A percentile compares a stretch with the other conserved stretches of the same genome.
Evolutionary conservation across 1,140 invertebrate genomes (phyloP).

Genomic region (Papilio aristodemus): DNA sequence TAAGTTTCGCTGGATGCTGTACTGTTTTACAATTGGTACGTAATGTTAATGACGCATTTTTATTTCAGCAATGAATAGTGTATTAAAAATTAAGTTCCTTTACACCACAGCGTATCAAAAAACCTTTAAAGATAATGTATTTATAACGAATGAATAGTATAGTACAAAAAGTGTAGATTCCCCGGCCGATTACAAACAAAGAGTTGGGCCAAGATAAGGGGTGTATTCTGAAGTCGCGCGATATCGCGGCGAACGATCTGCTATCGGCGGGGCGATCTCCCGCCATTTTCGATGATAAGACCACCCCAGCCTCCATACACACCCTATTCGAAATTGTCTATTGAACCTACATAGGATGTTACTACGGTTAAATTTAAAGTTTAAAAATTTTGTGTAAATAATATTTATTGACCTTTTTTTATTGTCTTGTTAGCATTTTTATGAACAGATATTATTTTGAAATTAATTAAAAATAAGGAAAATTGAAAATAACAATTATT

Average conservation of each 20-base stretch:
- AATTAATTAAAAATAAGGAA: too few species aligned
- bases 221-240: conserved; percentile 30
- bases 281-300: conserved; percentile 47
- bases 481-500: too few species aligned
- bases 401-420: too few species aligned
- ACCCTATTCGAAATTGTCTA: conserved; percentile 13
- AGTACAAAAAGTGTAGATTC: conserved; percentile 35
- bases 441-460: too few species aligned
- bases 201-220: conserved; percentile 32
- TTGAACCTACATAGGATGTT: not conserved
- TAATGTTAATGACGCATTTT: too few species aligned
- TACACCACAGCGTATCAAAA: not conserved
- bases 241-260: conserved; percentile 33
- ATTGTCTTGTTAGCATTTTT: too few species aligned
- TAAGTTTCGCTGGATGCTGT: too few species aligned
- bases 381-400: too few species aligned
- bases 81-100: not conserved
- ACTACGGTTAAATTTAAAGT: conserved; percentile 9
- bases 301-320: conserved; percentile 36
- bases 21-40: too few species aligned
- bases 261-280: conserved; percentile 42
- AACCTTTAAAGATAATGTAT: conserved; percentile 19
- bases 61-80: not conserved
- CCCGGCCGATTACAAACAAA: conserved; percentile 24
- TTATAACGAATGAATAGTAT: conserved; percentile 27